Conservation (phyloP, 2,113 vertebrate species). For the Seriola rivoliana region DNA sequence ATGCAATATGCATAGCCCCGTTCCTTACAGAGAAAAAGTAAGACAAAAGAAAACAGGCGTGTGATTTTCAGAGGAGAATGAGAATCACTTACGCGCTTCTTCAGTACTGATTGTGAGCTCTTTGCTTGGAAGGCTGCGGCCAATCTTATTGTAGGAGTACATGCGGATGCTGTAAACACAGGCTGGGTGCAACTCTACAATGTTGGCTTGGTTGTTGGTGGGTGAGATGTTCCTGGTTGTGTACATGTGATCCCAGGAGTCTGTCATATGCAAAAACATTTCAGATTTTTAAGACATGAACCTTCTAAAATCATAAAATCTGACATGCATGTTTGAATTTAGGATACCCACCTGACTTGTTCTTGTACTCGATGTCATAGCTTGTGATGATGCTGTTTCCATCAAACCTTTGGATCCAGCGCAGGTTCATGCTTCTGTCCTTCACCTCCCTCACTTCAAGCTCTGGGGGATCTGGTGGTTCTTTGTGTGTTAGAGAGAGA, state of each 20-base stretch:
- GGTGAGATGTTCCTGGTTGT: conserved; percentile 98
- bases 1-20: background rate
- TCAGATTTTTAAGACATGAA: background rate
- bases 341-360: conserved; percentile 90
- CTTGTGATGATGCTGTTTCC: conserved; percentile 99
- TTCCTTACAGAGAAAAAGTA: background rate
- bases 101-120: conserved; percentile 97
- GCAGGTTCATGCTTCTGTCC: conserved; percentile 96
- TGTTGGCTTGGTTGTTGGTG: conserved; percentile 99
- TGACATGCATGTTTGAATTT: background rate
- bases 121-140: conserved; percentile 97
- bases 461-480: conserved; percentile 96
- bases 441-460: conserved; percentile 97
- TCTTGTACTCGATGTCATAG: conserved; percentile 99
- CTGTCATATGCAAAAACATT: conserved; percentile 73
- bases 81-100: conserved; percentile 90
- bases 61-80: background rate
- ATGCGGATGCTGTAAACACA: conserved; percentile 99
- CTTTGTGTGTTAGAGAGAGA: conserved; percentile 73
- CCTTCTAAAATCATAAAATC: background rate
- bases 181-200: conserved; percentile 96
- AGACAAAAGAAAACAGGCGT: background rate
- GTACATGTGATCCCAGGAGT: conserved; percentile 99
- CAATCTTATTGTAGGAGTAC: conserved; percentile 99
- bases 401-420: conserved; percentile 97